Percentiles rank a stretch among this genome's conserved stretches.
Conservation (phyloP, 2,888 invertebrate genomes). For the Trissolcus brochymenae region DNA sequence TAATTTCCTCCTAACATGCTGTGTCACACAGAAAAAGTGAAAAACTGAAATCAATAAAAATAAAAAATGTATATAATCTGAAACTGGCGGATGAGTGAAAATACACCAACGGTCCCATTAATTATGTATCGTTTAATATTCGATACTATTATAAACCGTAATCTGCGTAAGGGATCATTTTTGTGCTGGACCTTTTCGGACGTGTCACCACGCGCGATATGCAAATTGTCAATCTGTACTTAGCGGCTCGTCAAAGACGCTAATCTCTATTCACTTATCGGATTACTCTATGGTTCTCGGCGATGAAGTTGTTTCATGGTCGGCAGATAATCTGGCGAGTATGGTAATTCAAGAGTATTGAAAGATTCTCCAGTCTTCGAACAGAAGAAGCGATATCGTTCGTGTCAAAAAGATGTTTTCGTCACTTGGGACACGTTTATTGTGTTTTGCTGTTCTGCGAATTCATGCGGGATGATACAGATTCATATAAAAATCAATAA, state of each 20-base stretch:
- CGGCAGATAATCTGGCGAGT: conserved; percentile 73
- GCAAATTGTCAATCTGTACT: conserved; percentile 71
- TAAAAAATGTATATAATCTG: not conserved
- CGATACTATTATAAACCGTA: conserved; percentile 44
- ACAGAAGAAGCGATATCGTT: conserved; percentile 27
- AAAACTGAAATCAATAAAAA: not conserved
- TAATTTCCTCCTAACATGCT: not conserved
- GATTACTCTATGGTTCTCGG: conserved; percentile 67
- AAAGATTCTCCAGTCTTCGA: conserved; percentile 22
- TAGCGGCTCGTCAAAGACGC: conserved; percentile 73
- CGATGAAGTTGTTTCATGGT: conserved; percentile 74
- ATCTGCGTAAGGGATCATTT: conserved; percentile 40
- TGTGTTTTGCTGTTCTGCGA: conserved; percentile 13
- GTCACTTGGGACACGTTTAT: conserved; percentile 21
- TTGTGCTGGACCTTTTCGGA: conserved; percentile 39
- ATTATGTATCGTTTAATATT: conserved; percentile 52
- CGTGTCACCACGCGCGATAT: conserved; percentile 69
- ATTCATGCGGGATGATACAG: conserved; percentile 6
- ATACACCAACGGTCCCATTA: conserved; percentile 35
- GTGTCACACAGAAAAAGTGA: not conserved
- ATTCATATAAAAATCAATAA: not conserved
- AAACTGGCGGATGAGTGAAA: conserved; percentile 22
- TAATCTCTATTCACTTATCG: conserved; percentile 76
- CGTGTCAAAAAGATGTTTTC: conserved; percentile 34
- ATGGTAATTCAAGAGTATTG: conserved; percentile 72